Conservation (phyloP, 2,888 invertebrate species). For the Cephus pygmeus region DNA sequence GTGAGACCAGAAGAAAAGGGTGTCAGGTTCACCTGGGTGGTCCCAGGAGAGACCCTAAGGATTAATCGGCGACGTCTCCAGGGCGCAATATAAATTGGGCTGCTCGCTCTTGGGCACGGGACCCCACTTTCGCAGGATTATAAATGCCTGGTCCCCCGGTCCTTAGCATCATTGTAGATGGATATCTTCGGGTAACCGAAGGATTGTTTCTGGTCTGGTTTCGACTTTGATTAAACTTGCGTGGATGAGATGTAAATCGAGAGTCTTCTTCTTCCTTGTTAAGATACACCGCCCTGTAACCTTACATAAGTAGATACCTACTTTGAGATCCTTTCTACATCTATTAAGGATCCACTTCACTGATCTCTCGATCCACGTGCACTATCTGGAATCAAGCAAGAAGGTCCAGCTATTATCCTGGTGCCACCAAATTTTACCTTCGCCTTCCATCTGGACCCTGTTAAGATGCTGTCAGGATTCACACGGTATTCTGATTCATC, state of each 20-base stretch:
- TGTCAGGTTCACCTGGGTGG: conserved; percentile 64
- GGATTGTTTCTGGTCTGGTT: conserved; percentile 39
- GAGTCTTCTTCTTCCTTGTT: conserved; percentile 15
- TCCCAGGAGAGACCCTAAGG: conserved; percentile 56
- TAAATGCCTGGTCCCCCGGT: conserved; percentile 58
- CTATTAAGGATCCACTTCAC: background rate
- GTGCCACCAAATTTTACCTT: background rate
- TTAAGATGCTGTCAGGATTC: background rate
- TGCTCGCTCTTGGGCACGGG: conserved; percentile 33
- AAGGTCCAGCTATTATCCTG: background rate
- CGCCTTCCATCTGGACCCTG: background rate
- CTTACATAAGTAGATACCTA: background rate
- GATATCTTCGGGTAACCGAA: conserved; percentile 53
- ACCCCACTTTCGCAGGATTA: conserved; percentile 54
- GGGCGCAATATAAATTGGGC: conserved; percentile 64
- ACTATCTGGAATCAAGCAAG: background rate
- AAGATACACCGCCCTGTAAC: background rate
- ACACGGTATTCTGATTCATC: conserved; percentile 13
- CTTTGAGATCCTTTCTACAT: background rate
- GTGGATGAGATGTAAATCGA: conserved; percentile 30
- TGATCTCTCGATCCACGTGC: background rate
- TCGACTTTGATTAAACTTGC: conserved; percentile 55
- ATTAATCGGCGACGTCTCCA: conserved; percentile 61
- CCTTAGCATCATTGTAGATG: conserved; percentile 62
- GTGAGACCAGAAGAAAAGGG: conserved; percentile 48